Conservation (phyloP, 2,888 invertebrate genomes). For the Cepaea hortensis region DNA sequence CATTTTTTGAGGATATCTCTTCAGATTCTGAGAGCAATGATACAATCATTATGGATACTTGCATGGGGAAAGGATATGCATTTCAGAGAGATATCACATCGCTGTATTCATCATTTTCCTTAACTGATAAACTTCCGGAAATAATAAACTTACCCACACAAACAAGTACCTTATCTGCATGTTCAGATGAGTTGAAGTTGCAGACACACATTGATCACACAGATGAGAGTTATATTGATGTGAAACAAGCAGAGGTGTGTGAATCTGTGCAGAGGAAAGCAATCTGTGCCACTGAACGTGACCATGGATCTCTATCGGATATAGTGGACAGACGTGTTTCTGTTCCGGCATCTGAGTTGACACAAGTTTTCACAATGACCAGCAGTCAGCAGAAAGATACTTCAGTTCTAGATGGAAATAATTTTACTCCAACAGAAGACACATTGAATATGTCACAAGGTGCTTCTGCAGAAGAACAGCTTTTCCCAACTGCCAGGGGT, state of each 20-base stretch:
- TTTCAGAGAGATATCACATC: not conserved
- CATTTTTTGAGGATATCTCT: slow-evolving; percentile 49
- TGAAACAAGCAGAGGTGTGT: not conserved
- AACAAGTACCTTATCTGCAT: too few species aligned
- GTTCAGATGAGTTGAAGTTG: not conserved
- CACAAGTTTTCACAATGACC: not conserved
- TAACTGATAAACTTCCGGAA: not conserved
- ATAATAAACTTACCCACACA: not conserved
- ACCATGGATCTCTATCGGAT: not conserved
- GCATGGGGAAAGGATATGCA: not conserved
- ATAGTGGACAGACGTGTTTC: not conserved
- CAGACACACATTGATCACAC: not conserved
- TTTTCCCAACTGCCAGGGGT: not conserved
- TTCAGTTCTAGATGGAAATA: not conserved
- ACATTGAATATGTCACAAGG: not conserved
- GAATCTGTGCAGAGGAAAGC: not conserved
- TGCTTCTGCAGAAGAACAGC: not conserved
- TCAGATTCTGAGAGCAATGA: slow-evolving; percentile 46
- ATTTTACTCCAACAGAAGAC: not conserved
- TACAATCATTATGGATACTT: slow-evolving; percentile 32
- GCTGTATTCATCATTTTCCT: not conserved
- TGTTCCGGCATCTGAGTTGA: not conserved
- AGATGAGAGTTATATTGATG: not conserved
- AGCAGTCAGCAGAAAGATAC: not conserved
- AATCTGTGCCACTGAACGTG: not conserved